These are phyloP conservation scores for Drosophila prosaltans DNA, from an alignment of 1,140 invertebrate species.

Conservation along the genomic window DNA sequence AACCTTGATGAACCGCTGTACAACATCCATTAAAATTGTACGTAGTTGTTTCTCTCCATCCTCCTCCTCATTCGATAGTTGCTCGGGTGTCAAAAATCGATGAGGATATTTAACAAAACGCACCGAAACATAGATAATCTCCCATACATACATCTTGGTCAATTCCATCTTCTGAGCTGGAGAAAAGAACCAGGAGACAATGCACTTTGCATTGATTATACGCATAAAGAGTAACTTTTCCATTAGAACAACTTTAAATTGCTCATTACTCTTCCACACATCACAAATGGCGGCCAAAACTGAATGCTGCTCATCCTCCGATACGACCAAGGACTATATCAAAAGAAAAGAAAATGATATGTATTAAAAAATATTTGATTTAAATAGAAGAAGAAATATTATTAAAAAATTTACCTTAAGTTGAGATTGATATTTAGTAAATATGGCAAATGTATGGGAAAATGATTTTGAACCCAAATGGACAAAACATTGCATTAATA, in stretches of 20 bases:
- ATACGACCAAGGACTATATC: background rate
- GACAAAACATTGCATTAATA: slow-evolving; percentile 47
- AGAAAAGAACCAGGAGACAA: slow-evolving; percentile 46
- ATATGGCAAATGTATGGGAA: slow-evolving; percentile 38
- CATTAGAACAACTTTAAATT: slow-evolving; percentile 29
- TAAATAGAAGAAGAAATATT: no score
- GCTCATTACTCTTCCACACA: slow-evolving; percentile 47
- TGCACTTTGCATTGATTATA: slow-evolving; percentile 15
- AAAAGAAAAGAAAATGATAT: background rate
- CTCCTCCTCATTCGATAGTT: no score
- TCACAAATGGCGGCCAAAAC: slow-evolving; percentile 45
- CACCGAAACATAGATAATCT: slow-evolving; percentile 36
- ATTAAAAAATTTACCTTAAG: slow-evolving; percentile 39
- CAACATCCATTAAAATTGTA: slow-evolving; percentile 28
- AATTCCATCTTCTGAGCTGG: slow-evolving; percentile 34
- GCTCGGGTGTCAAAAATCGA: background rate
- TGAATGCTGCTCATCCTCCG: slow-evolving; percentile 18
- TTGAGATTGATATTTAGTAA: slow-evolving; percentile 33
- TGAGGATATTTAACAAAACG: slow-evolving; percentile 29
- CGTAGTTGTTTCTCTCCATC: background rate
- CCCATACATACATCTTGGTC: slow-evolving; percentile 57
- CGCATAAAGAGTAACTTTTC: slow-evolving; percentile 38
- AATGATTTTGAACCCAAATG: slow-evolving; percentile 59
- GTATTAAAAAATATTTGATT: no score
- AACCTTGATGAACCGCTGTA: slow-evolving; percentile 15